Evolutionary conservation across 2,797 vertebrate species (phyloP).

Genomic region (Poeciliopsis infans): DNA sequence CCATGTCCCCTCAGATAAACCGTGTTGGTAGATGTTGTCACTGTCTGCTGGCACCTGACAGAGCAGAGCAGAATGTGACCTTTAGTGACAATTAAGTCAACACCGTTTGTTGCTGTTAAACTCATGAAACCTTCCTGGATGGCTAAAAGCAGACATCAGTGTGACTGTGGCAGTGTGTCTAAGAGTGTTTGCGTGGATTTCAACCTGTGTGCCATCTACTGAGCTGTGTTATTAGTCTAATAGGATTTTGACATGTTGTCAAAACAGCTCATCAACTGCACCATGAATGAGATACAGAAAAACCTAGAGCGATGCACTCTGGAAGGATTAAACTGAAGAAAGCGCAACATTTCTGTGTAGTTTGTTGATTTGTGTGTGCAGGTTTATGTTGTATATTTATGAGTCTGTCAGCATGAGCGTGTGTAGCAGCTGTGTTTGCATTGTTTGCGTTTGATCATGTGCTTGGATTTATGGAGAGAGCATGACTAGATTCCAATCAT

Average conservation of each 20-base stretch:
- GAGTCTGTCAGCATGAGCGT: constrained; percentile 25
- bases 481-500: constrained; percentile 50
- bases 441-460: constrained; percentile 34
- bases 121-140: constrained; percentile 48
- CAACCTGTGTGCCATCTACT: constrained; percentile 44
- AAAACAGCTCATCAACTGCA: constrained; percentile 74
- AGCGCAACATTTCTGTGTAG: constrained; percentile 45
- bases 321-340: constrained; percentile 67
- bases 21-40: constrained; percentile 47
- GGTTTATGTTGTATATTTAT: constrained; percentile 29
- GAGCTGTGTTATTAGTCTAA: constrained; percentile 67
- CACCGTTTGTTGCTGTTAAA: constrained; percentile 44
- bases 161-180: not conserved
- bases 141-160: constrained; percentile 35
- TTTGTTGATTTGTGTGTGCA: constrained; percentile 36
- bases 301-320: constrained; percentile 55
- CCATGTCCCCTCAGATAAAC: constrained; percentile 41
- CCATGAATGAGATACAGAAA: constrained; percentile 71
- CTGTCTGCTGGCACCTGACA: constrained; percentile 59
- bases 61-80: constrained; percentile 59
- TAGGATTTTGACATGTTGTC: constrained; percentile 77
- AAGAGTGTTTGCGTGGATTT: constrained; percentile 6
- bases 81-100: constrained; percentile 71
- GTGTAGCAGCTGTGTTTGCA: constrained; percentile 27
- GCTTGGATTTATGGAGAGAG: constrained; percentile 54